These are phyloP conservation scores for Alitta virens DNA, from an alignment of 2,888 invertebrate species.

Conservation along the genomic window DNA sequence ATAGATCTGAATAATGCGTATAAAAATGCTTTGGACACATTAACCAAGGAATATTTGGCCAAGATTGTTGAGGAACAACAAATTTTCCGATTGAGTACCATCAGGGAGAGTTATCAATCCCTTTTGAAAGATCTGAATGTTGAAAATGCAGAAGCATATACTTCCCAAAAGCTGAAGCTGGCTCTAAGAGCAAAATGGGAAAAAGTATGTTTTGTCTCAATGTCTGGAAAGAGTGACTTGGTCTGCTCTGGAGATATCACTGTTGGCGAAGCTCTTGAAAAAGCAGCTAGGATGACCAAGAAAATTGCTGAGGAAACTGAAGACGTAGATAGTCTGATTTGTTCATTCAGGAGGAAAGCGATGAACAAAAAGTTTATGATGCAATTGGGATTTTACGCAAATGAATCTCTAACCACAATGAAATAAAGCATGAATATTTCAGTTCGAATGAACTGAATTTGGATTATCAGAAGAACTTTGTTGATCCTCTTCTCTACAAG, in stretches of 20 bases:
- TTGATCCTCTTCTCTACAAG: neutral
- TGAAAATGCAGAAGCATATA: too few relatives aligned
- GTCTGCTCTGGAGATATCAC: neutral
- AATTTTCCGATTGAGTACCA: too few relatives aligned
- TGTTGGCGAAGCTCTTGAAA: neutral
- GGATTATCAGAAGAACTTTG: neutral
- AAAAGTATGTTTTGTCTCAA: too few relatives aligned
- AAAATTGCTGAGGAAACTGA: neutral
- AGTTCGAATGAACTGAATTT: neutral
- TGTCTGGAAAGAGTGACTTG: too few relatives aligned
- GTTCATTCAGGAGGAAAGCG: neutral
- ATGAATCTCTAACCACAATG: neutral
- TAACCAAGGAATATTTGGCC: too few relatives aligned
- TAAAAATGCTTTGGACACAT: too few relatives aligned
- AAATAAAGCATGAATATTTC: neutral
- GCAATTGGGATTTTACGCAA: neutral
- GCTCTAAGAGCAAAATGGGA: too few relatives aligned
- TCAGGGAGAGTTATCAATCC: too few relatives aligned
- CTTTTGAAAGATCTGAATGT: too few relatives aligned
- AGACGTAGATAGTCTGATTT: neutral
- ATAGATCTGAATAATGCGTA: too few relatives aligned
- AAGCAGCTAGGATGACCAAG: neutral
- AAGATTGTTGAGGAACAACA: too few relatives aligned
- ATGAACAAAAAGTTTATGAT: neutral
- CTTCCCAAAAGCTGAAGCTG: too few relatives aligned